Conservation (phyloP, 2,113 vertebrate genomes). For the Oceanites oceanicus region DNA sequence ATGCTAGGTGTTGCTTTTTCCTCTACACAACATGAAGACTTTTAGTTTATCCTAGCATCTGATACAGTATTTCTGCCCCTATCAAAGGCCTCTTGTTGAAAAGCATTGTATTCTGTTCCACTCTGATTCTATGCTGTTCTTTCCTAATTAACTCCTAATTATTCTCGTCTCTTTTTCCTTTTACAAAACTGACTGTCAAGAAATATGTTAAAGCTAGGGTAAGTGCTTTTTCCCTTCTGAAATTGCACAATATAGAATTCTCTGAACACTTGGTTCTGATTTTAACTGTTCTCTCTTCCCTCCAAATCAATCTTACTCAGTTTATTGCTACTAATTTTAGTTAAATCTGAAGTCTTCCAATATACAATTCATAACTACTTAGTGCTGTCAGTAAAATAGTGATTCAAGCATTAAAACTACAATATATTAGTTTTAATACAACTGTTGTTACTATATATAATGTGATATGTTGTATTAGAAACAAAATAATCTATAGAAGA, state of each 20-base stretch:
- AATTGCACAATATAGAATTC: background rate
- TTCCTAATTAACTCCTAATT: conserved; percentile 39
- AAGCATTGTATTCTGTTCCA: background rate
- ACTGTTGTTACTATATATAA: background rate
- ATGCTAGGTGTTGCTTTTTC: background rate
- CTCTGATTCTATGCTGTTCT: background rate
- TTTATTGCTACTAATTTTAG: background rate
- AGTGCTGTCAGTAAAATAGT: background rate
- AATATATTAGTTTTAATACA: background rate
- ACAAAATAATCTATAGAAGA: background rate
- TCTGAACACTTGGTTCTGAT: background rate
- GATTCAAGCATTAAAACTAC: background rate
- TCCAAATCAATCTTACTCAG: background rate
- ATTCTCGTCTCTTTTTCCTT: conserved; percentile 66
- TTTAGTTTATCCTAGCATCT: background rate
- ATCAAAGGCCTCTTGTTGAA: background rate
- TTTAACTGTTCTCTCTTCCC: background rate
- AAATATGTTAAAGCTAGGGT: conserved; percentile 89
- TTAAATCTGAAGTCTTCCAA: background rate
- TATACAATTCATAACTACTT: background rate
- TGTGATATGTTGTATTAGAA: background rate
- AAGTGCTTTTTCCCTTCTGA: conserved; percentile 64
- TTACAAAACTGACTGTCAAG: conserved; percentile 80
- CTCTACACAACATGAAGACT: background rate
- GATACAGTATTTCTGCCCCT: background rate